Base-by-base conservation (phyloP, 2,113 vertebrate species). In the Osmerus mordax region DNA sequence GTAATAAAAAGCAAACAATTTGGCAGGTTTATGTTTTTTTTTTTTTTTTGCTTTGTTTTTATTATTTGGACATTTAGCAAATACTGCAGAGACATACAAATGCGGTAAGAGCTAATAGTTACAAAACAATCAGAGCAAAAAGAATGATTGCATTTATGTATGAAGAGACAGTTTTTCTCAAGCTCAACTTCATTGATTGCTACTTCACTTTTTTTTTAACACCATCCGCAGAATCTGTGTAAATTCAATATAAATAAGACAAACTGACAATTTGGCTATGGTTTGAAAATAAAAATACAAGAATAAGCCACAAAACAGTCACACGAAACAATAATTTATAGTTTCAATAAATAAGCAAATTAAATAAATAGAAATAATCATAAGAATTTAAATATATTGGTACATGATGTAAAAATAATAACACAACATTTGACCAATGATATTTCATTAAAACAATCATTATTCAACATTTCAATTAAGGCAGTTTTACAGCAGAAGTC, bases 11-110 rank as follows among this genome's bases (percentile, higher is more conserved):
- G 16, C 25, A 67, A 58, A 73, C 70, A 62, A 72, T 77, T 75
- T 75, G 69, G 74, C 41, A 47, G 41, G 9, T 9, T 47, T 47
- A 7, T 9, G 41, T 11, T 0, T 12, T 9, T 21, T 14, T 70
- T 70, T 80, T 82, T 83, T 72, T 79, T 82, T 89, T 87, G 83
- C 81, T 83, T 88, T 85, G 5, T 47, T 47, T 47, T 47, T 94
- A 78, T 95, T 95, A 90, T 95, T 97, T 94, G 92, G 95, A 95
- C 94, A 96, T 93, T 94, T 95, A 95, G 93, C 95, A 94, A 94
- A 94, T 92, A 94, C 94, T 94, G 92, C 94, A 89, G 90, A 96
- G 93, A 95, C 94, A 93, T 94, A 93, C 94, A 94, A 94, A 94
- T 93, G 91, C 92, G 93, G 92, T 86, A 80, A 95, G 94, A 94